phyloP scores from a whole-genome alignment of 2,113 vertebrate species.

The Trematomus loennbergii region DNA sequence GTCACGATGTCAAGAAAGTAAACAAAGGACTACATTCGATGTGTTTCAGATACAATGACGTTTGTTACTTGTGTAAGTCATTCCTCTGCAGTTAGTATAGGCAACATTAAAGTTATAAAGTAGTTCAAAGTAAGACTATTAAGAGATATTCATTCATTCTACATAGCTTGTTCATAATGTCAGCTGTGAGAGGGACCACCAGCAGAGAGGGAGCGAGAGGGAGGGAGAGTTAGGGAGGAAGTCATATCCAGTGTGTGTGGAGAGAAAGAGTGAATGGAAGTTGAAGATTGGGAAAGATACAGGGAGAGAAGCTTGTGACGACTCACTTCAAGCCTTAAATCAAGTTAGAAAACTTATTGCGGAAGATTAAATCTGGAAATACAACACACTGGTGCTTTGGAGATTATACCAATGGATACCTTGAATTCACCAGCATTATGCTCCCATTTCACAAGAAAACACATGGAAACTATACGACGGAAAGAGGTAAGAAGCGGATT shows the following conservation, averaged over 20 bases:
- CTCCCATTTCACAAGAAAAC: conserved; percentile 19
- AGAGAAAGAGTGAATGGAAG: conserved; percentile 58
- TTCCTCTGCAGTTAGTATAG: not conserved
- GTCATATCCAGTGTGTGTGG: conserved; percentile 16
- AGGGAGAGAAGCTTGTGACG: conserved; percentile 3
- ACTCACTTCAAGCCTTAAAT: conserved; percentile 6
- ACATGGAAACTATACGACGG: conserved; percentile 44
- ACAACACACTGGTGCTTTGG: conserved; percentile 4
- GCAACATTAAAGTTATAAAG: not conserved
- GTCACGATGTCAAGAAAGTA: no score
- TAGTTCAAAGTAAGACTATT: not conserved
- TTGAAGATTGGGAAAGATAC: conserved; percentile 23
- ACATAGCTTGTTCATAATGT: not conserved
- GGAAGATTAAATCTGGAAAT: not conserved
- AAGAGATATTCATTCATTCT: conserved; percentile 1
- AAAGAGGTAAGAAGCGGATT: conserved; percentile 58
- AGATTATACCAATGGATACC: conserved; percentile 60
- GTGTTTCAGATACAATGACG: not conserved
- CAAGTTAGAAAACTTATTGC: not conserved
- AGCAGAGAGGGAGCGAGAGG: not conserved
- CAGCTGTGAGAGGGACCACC: conserved; percentile 1
- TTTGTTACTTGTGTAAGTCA: not conserved
- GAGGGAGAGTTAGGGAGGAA: conserved; percentile 32
- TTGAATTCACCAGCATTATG: conserved; percentile 17
- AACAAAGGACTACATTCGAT: no score